Base-by-base conservation (phyloP, 2,797 vertebrate genomes). In the Emys orbicularis region DNA sequence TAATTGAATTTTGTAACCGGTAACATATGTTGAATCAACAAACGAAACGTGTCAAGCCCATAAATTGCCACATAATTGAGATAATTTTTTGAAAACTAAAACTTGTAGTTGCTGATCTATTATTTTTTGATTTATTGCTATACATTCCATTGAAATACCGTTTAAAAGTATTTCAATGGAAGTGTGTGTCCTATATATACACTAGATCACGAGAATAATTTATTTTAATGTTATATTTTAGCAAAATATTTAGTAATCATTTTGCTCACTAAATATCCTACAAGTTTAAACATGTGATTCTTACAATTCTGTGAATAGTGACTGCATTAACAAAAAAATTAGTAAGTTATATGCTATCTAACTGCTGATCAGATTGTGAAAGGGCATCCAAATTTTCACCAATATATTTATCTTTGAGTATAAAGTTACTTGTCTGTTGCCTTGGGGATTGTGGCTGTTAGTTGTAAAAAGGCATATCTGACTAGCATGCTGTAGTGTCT, bases 31-130 rank as follows among this genome's bases (percentile, higher is more conserved):
- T 89, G 3, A 3, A 4, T 95, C 19, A n/a, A 6, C 11, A 84
- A 50, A 34, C 21, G 23, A 81, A 41, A 44, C 83, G 57, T 44
- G 13, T 21, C 18, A 37, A 89, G n/a, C 5, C 4, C 0, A 0
- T 79, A 34, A 81, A 23, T 72, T 86, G 37, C 2, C 7, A 2
- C 23, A 2, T 27, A 72, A 52, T 56, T 2, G 21, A 23, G n/a
- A 29, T 81, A 86, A 1, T 4, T 65, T 81, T 90, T 47, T 84
- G 8, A 79, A 83, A 92, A 65, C 18, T 3, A 11, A 49, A 68
- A 52, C 79, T 5, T 31, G 1, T 56, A 87, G 4, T 54, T 82
- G 3, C 0, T 83, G 13, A 50, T 50, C 5, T 68, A 12, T 37
- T 88, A 68, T 21, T 1, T 50, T 83, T 72, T 77, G 37, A 53